Conservation (phyloP, 2,113 vertebrate species). For the Rhabdomys dilectus region DNA sequence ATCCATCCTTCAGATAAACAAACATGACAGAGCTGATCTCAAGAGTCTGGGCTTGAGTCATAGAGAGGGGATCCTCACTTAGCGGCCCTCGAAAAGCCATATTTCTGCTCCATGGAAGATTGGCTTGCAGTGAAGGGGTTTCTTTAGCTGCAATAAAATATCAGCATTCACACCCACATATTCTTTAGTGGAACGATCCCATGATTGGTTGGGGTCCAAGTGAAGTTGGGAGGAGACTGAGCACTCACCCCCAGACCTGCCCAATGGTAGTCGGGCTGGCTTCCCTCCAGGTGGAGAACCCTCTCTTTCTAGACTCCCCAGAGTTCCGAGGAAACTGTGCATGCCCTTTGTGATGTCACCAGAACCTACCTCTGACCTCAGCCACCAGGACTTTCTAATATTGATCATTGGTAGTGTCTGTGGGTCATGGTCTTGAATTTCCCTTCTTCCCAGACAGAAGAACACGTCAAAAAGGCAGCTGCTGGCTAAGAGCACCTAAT, state of each 20-base stretch:
- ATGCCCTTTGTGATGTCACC: constrained; percentile 73
- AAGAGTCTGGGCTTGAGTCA: not conserved
- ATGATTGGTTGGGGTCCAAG: not conserved
- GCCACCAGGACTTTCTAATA: constrained; percentile 43
- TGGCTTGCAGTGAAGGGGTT: accelerated
- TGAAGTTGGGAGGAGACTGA: not conserved
- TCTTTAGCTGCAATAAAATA: not conserved
- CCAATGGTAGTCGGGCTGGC: not conserved
- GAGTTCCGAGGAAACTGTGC: not conserved
- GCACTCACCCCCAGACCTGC: not conserved
- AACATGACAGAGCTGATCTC: not conserved
- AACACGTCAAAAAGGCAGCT: not conserved
- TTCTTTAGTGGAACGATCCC: not conserved
- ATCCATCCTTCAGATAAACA: not conserved
- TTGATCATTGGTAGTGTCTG: constrained; percentile 23
- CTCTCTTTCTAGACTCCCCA: not conserved
- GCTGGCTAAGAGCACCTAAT: not conserved
- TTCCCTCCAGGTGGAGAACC: not conserved
- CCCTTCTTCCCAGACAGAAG: constrained; percentile 11
- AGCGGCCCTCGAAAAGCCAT: not conserved
- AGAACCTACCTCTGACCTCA: not conserved
- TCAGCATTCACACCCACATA: not conserved
- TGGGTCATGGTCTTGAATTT: not conserved
- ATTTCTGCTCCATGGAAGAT: not conserved
- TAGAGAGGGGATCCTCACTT: not conserved